Percentiles rank a stretch among this genome's conserved stretches.
Conservation (phyloP, 2,797 vertebrate species). For the Champsocephalus esox region DNA sequence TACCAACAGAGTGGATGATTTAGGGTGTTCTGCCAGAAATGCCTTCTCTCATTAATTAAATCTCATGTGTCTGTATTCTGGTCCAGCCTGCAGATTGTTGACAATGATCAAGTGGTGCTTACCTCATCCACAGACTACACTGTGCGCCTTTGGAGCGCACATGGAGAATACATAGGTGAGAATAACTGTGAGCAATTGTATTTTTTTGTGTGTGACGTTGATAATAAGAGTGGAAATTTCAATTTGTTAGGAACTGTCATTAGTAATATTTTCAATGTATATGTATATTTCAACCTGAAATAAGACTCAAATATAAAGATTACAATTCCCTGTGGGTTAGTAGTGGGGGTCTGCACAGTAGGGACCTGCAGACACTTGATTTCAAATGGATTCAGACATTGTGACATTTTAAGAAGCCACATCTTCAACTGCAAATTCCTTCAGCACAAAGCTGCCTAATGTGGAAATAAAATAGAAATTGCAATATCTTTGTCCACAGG, state of each 20-base stretch:
- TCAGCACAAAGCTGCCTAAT: slow-evolving; percentile 22
- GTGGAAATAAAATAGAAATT: slow-evolving; percentile 30
- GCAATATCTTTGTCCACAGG: slow-evolving; percentile 69
- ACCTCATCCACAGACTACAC: slow-evolving; percentile 81
- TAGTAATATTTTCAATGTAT: neutral
- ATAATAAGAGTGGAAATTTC: neutral
- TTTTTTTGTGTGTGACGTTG: neutral
- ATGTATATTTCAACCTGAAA: neutral
- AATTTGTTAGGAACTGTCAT: slow-evolving; percentile 6
- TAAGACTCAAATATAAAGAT: slow-evolving; percentile 8
- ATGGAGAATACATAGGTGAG: slow-evolving; percentile 81
- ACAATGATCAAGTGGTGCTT: slow-evolving; percentile 83
- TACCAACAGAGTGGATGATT: slow-evolving; percentile 51
- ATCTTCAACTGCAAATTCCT: slow-evolving; percentile 49
- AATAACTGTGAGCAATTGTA: neutral
- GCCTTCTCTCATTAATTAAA: slow-evolving; percentile 52
- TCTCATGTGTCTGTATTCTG: slow-evolving; percentile 61
- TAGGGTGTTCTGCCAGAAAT: slow-evolving; percentile 57
- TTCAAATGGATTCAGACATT: slow-evolving; percentile 44
- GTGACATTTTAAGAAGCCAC: slow-evolving; percentile 51
- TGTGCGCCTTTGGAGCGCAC: slow-evolving; percentile 79
- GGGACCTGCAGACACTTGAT: slow-evolving; percentile 24
- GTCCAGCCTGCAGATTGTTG: slow-evolving; percentile 81
- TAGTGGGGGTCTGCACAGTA: slow-evolving; percentile 15
- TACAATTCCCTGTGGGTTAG: neutral